phyloP scores from a whole-genome alignment of 2,888 invertebrate genomes.

The Acleris holmiana region DNA sequence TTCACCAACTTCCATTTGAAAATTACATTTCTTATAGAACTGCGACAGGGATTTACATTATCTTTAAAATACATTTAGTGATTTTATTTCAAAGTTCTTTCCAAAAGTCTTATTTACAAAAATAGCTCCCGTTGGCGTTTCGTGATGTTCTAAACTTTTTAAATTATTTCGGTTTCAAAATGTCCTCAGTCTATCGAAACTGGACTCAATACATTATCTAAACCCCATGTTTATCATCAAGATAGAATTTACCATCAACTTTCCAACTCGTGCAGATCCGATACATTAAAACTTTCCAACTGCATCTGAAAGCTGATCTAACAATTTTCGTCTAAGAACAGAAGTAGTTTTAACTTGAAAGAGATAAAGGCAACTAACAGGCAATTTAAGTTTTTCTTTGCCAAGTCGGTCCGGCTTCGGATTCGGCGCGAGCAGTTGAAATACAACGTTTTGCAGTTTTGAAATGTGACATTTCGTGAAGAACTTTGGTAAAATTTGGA shows the following conservation, averaged over 20 bases:
- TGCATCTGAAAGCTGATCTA: slow-evolving; percentile 50
- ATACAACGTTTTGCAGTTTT: slow-evolving; percentile 6
- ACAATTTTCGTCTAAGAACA: slow-evolving; percentile 44
- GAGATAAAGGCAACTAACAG: slow-evolving; percentile 69
- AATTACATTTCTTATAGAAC: too few relatives aligned
- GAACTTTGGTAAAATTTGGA: neutral
- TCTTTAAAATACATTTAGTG: too few relatives aligned
- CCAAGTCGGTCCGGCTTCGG: slow-evolving; percentile 36
- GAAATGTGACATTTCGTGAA: neutral
- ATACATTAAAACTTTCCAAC: slow-evolving; percentile 47
- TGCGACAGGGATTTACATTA: too few relatives aligned
- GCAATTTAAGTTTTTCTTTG: slow-evolving; percentile 73
- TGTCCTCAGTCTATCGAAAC: too few relatives aligned
- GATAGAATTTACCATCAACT: neutral
- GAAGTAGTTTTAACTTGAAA: slow-evolving; percentile 55
- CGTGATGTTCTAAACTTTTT: too few relatives aligned
- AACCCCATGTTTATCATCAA: too few relatives aligned
- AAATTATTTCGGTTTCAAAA: too few relatives aligned
- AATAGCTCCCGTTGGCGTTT: too few relatives aligned
- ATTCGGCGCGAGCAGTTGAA: slow-evolving; percentile 14
- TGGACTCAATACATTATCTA: too few relatives aligned
- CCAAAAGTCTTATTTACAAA: too few relatives aligned
- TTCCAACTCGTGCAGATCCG: slow-evolving; percentile 25
- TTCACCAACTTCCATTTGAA: neutral
- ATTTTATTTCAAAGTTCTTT: too few relatives aligned